These are phyloP conservation scores for Laodelphax striatellus DNA, from an alignment of 1,140 invertebrate species.

Conservation along the genomic window DNA sequence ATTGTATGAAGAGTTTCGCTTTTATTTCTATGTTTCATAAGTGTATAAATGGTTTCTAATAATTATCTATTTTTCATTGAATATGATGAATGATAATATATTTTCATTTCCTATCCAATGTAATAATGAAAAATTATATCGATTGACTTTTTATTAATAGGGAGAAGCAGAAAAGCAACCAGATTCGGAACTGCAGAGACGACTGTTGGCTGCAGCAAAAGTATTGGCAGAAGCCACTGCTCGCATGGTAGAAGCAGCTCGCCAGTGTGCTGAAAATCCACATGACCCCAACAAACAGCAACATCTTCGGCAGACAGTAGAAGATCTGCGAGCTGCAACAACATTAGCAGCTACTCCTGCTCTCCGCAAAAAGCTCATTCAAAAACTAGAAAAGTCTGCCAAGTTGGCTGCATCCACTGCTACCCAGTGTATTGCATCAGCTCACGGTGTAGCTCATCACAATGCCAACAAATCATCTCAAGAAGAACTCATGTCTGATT, in stretches of 20 bases:
- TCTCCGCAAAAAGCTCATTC: slow-evolving; percentile 64
- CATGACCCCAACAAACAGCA: slow-evolving; percentile 75
- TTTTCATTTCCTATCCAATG: too few species aligned
- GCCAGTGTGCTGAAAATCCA: slow-evolving; percentile 77
- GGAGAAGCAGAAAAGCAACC: slow-evolving; percentile 81
- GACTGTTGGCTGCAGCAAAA: slow-evolving; percentile 84
- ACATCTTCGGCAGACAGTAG: slow-evolving; percentile 73
- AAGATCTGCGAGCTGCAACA: slow-evolving; percentile 82
- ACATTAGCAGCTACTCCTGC: slow-evolving; percentile 68
- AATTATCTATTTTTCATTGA: too few species aligned
- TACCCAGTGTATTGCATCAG: slow-evolving; percentile 79
- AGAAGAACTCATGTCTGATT: slow-evolving; percentile 65
- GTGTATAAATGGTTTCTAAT: too few species aligned
- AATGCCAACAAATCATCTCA: slow-evolving; percentile 55
- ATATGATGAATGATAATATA: too few species aligned
- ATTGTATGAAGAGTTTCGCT: too few species aligned
- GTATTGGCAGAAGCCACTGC: slow-evolving; percentile 91
- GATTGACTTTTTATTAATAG: slow-evolving; percentile 21
- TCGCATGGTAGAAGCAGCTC: slow-evolving; percentile 90
- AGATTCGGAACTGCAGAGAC: slow-evolving; percentile 78
- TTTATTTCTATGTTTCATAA: too few species aligned
- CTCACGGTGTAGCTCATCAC: slow-evolving; percentile 61
- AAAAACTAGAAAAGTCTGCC: slow-evolving; percentile 64
- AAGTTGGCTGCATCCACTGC: slow-evolving; percentile 79
- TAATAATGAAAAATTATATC: too few species aligned